These are phyloP conservation scores for Corythornis leucogaster DNA, from an alignment of 2,797 vertebrate species.

Conservation along the genomic window DNA sequence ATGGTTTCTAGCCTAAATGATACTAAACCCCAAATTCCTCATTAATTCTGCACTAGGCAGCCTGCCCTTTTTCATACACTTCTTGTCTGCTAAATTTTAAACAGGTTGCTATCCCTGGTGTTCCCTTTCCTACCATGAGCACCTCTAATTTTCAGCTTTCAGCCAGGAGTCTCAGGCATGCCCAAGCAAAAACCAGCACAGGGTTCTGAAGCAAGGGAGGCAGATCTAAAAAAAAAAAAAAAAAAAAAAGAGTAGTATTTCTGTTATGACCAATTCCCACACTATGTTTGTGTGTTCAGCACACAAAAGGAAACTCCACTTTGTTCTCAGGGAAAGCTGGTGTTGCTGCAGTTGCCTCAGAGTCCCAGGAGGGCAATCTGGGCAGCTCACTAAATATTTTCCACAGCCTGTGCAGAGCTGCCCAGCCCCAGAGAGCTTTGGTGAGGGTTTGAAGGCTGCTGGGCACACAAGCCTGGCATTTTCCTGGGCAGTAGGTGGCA, in stretches of 20 bases:
- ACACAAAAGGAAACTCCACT: neutral
- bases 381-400: neutral
- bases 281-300: neutral
- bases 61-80: neutral
- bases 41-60: neutral
- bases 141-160: neutral
- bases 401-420: neutral
- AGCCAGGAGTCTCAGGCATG: neutral
- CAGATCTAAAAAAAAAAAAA: neutral
- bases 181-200: neutral
- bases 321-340: slow-evolving; percentile 4
- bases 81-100: neutral
- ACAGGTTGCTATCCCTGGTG: neutral
- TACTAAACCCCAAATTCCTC: neutral
- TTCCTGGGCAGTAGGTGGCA: neutral
- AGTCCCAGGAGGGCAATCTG: neutral
- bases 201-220: neutral
- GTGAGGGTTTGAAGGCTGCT: neutral
- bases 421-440: neutral
- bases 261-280: neutral
- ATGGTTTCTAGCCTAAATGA: neutral
- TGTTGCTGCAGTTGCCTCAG: accelerated
- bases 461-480: neutral
- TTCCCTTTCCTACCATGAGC: neutral
- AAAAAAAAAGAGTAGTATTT: neutral